Evolutionary conservation across 2,888 invertebrate species (phyloP), one percentile per base, ranked within the genome.

Genomic region (Tromatobia lineatoria): DNA sequence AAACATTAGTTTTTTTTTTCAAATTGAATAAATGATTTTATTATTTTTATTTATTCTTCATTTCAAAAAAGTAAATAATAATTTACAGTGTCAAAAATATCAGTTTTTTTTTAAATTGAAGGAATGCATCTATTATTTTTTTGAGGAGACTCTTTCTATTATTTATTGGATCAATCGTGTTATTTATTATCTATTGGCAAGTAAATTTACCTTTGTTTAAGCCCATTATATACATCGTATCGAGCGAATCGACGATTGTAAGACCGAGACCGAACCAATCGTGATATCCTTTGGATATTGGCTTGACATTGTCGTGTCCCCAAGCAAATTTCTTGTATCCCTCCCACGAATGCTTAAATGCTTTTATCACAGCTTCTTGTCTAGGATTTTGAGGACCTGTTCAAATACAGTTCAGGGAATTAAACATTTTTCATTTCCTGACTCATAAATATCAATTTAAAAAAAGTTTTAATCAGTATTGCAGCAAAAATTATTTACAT

Each of bases 261-360:
- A 99, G 95, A 0, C 99, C 99, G 1, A 99, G 95, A 0, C 97
- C 97, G 94, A 99, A 99, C 99, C 99, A 99, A 91, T 99, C 98
- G 73, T 96, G 96, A 82, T 96, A 96, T 85, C 96, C 95, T 89
- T 96, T 97, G 0, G 98, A 96, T 45, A 99, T 96, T 0, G 99
- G 99, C 91, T 97, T 98, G 59, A 99, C 95, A 92, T 99, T 98
- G 93, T 99, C 99, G 90, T 98, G 97, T 1, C 99, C 99, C 99
- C 99, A 99, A 0, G 99, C 99, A 94, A 96, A 97, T 82, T 96
- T 96, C 92, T 97, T 98, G 94, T 99, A 99, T 0, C 98, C 99
- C 76, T 95, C 95, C 99, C 99, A 99, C 0, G 99, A 98, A 94
- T 99, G 98, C 90, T 96, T 96, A 91, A 99, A 98, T 4, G 99